phyloP scores from a whole-genome alignment of 2,113 vertebrate genomes.

The Passerina amoena region DNA sequence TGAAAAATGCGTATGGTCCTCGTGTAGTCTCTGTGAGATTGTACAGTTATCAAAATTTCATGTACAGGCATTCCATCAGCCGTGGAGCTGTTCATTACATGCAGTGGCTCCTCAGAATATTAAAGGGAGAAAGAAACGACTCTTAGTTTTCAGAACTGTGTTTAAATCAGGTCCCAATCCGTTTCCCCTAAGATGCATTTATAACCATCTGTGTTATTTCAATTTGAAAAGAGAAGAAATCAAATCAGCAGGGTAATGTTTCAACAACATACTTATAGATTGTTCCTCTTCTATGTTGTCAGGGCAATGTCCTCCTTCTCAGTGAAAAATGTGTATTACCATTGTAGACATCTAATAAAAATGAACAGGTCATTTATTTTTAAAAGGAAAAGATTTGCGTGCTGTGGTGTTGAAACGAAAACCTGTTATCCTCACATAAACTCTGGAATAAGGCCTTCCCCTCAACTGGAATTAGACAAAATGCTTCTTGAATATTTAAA shows the following conservation, averaged over 20 bases:
- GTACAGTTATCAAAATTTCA: neutral
- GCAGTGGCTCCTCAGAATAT: neutral
- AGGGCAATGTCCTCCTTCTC: neutral
- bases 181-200: neutral
- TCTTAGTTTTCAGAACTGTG: neutral
- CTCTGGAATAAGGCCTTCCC: neutral
- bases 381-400: neutral
- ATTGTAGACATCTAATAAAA: neutral
- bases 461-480: neutral
- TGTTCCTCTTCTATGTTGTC: neutral
- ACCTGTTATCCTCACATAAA: neutral
- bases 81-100: neutral
- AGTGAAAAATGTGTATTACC: neutral
- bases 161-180: neutral
- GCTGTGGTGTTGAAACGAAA: neutral
- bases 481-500: neutral
- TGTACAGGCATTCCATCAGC: neutral
- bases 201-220: neutral
- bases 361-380: conserved; percentile 19
- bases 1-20: neutral
- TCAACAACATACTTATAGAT: neutral
- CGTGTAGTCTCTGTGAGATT: neutral
- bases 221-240: neutral
- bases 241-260: neutral
- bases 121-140: neutral